Conservation (phyloP, 2,797 vertebrate genomes). For the Ispidina lecontei region DNA sequence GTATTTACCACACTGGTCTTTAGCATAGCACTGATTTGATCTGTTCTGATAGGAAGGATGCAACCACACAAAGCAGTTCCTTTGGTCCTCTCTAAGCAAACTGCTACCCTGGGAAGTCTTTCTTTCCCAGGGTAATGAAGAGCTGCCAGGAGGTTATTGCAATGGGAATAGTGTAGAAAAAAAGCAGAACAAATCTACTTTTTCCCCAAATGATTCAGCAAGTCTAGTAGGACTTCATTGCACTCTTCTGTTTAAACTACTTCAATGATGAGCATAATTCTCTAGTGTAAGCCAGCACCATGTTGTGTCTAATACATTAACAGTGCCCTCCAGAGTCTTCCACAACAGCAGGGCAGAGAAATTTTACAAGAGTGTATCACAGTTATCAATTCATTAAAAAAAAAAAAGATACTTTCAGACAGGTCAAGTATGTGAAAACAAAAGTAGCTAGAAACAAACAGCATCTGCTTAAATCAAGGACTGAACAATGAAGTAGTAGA, state of each 20-base stretch:
- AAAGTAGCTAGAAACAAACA: not conserved
- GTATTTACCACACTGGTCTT: not conserved
- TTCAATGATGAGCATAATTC: not conserved
- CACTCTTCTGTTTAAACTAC: not conserved
- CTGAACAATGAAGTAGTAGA: not conserved
- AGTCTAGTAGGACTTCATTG: not conserved
- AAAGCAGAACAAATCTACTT: not conserved
- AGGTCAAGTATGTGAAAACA: not conserved
- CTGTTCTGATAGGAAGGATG: not conserved
- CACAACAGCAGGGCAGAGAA: not conserved
- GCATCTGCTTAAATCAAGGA: slow-evolving; percentile 5
- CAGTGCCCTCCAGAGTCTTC: not conserved
- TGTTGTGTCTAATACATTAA: not conserved
- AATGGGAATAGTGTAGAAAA: not conserved
- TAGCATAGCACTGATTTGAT: not conserved
- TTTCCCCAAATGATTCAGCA: not conserved
- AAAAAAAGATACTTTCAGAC: not conserved
- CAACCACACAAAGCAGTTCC: not conserved
- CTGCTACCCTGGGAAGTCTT: not conserved
- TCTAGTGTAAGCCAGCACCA: not conserved
- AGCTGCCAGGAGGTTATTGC: not conserved
- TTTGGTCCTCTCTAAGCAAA: not conserved
- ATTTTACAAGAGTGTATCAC: not conserved
- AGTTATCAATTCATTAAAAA: not conserved
- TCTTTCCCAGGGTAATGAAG: not conserved